These are phyloP conservation scores for Himalopsyche anomala DNA, from an alignment of 2,888 invertebrate genomes.

Conservation along the genomic window DNA sequence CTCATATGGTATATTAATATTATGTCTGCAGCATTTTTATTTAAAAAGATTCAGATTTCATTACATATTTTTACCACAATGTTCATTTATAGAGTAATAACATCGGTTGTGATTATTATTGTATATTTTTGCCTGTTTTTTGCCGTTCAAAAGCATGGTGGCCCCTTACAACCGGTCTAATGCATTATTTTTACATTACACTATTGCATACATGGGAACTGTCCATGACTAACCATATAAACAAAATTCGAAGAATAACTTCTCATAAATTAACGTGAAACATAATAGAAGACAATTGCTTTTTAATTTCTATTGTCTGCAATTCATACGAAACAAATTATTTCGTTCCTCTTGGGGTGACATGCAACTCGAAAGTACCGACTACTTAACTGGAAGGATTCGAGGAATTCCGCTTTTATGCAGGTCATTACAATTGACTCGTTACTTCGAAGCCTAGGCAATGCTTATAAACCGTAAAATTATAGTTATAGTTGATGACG, in stretches of 20 bases:
- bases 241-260: neutral
- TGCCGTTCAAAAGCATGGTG: neutral
- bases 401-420: neutral
- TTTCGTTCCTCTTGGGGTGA: slow-evolving; percentile 16
- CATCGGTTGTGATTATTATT: no score
- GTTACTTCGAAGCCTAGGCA: neutral
- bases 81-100: no score
- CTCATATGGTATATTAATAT: no score
- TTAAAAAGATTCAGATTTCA: no score
- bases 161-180: neutral
- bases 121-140: no score
- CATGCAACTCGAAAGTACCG: slow-evolving; percentile 14
- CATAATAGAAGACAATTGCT: neutral
- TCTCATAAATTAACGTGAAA: neutral
- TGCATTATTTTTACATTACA: neutral
- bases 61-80: no score
- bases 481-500: no score
- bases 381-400: neutral
- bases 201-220: neutral
- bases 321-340: slow-evolving; percentile 16
- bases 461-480: neutral
- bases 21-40: no score
- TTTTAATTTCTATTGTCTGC: slow-evolving; percentile 31
- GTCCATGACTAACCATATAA: slow-evolving; percentile 26
- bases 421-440: neutral